A percentile compares a stretch with the other conserved stretches of the same genome.
phyloP scores from a whole-genome alignment of 1,140 invertebrate species.

The Physella acuta region DNA sequence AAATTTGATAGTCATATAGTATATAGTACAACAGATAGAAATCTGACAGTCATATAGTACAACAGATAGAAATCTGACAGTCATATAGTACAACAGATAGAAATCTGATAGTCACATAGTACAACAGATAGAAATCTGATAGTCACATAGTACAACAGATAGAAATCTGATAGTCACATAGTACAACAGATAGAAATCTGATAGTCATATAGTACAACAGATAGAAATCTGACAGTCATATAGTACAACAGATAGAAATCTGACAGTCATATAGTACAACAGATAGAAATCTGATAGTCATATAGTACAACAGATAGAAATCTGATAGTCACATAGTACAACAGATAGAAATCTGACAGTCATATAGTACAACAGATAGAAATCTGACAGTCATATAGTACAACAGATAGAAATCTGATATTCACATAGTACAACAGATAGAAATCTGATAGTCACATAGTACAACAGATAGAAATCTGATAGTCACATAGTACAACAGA shows the following conservation, averaged over 20 bases:
- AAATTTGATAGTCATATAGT: background rate
- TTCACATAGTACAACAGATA: background rate
- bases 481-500: background rate
- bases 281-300: background rate
- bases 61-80: background rate
- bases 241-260: background rate
- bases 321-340: background rate
- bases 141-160: background rate
- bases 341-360: background rate
- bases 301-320: background rate
- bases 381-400: background rate
- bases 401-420: background rate
- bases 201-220: too few relatives aligned
- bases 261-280: background rate
- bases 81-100: background rate
- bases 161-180: background rate
- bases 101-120: background rate
- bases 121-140: background rate
- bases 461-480: background rate
- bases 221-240: background rate
- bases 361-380: too few relatives aligned
- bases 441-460: background rate
- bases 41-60: background rate
- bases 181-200: background rate
- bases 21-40: slow-evolving; percentile 13